Conservation (phyloP, 2,888 invertebrate genomes). For the Chymomyza procnemis region DNA sequence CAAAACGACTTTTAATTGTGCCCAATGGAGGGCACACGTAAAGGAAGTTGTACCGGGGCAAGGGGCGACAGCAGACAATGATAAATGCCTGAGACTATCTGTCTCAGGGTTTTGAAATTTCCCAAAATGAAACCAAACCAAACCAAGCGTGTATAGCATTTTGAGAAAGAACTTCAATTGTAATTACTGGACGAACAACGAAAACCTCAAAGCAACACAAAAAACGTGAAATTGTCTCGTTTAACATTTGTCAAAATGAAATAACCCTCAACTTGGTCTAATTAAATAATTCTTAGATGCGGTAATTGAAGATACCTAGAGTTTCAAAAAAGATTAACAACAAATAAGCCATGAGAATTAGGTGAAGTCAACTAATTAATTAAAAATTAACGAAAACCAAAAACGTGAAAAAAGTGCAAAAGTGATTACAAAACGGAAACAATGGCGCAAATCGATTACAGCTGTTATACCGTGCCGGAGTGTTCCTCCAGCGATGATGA, state of each 20-base stretch:
- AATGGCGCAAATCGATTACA: constrained; percentile 75
- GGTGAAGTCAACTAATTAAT: constrained; percentile 15
- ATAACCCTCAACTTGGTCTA: constrained; percentile 40
- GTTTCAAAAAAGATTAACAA: background rate
- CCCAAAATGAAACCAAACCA: background rate
- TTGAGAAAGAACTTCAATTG: constrained; percentile 30
- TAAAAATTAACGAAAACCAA: constrained; percentile 3
- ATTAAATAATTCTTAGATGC: constrained; percentile 51
- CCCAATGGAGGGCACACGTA: constrained; percentile 46
- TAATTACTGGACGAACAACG: constrained; percentile 40
- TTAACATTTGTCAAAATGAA: constrained; percentile 51
- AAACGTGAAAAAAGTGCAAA: constrained; percentile 4
- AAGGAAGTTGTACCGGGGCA: background rate
- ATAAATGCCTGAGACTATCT: constrained; percentile 46
- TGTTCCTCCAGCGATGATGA: constrained; percentile 65
- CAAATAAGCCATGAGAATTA: constrained; percentile 12
- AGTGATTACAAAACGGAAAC: constrained; percentile 10
- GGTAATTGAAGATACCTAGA: constrained; percentile 31
- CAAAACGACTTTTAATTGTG: constrained; percentile 66
- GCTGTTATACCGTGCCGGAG: constrained; percentile 77
- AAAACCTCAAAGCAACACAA: constrained; percentile 12
- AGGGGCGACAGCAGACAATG: constrained; percentile 32
- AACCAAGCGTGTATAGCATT: constrained; percentile 2
- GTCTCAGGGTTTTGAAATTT: constrained; percentile 13
- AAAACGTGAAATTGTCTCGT: constrained; percentile 49